Evolutionary conservation across 2,888 invertebrate genomes (phyloP).

Genomic region (Callinectes sapidus): DNA sequence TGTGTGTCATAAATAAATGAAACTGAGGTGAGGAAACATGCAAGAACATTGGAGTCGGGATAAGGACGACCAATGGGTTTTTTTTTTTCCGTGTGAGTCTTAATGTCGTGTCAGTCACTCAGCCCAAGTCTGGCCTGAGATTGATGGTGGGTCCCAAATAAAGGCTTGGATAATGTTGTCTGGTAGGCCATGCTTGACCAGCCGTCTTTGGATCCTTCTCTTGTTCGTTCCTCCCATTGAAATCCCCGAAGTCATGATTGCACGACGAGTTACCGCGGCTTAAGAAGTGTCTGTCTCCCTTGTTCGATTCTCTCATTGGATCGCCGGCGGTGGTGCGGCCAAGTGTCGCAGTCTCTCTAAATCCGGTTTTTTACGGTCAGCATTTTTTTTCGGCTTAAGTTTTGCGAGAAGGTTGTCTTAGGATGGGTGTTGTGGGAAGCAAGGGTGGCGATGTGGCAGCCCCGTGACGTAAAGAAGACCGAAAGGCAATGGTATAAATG

Average conservation of each 20-base stretch:
- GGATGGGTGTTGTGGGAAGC: background rate
- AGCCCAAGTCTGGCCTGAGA: slow-evolving; percentile 15
- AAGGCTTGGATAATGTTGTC: slow-evolving; percentile 43
- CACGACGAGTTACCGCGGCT: slow-evolving; percentile 32
- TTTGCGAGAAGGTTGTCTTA: background rate
- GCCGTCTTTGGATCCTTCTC: slow-evolving; percentile 54
- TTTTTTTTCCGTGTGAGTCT: slow-evolving; percentile 8
- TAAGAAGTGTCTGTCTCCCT: slow-evolving; percentile 34
- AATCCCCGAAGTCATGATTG: slow-evolving; percentile 59
- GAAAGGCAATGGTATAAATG: background rate
- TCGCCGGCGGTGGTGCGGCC: background rate
- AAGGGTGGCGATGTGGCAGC: background rate
- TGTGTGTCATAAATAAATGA: slow-evolving; percentile 37
- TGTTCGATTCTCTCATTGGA: background rate
- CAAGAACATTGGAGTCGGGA: slow-evolving; percentile 36
- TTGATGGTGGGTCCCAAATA: slow-evolving; percentile 26
- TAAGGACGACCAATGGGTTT: slow-evolving; percentile 12
- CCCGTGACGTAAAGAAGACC: background rate
- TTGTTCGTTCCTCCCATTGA: slow-evolving; percentile 58
- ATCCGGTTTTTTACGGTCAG: slow-evolving; percentile 11
- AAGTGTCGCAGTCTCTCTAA: slow-evolving; percentile 15
- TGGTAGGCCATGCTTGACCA: slow-evolving; percentile 21
- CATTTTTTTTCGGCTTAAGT: background rate
- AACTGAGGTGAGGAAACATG: slow-evolving; percentile 34
- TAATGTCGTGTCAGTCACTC: slow-evolving; percentile 31